phyloP scores from a whole-genome alignment of 2,888 invertebrate species.

The Drosophila neonasuta region DNA sequence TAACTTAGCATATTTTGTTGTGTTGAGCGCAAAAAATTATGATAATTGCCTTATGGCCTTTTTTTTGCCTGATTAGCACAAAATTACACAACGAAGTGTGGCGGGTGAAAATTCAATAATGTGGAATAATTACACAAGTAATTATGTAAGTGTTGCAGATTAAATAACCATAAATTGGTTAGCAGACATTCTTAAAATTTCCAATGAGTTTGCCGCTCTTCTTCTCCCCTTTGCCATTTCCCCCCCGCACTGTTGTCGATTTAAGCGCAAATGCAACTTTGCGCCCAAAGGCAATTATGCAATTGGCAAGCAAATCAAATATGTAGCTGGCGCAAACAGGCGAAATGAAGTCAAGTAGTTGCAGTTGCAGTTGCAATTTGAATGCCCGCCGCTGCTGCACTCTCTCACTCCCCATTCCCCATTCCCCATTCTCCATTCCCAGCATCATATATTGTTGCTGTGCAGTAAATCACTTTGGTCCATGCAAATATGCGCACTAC shows the following conservation, averaged over 20 bases:
- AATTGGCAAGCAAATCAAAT: conserved; percentile 63
- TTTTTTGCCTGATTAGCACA: conserved; percentile 40
- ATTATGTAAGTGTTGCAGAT: background rate
- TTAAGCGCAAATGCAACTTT: conserved; percentile 13
- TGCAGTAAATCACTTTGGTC: conserved; percentile 68
- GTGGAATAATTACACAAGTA: conserved; percentile 4
- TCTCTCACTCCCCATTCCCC: background rate
- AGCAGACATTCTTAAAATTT: background rate
- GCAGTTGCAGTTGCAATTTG: background rate
- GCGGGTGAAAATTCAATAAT: conserved; percentile 6
- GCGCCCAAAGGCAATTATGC: conserved; percentile 53
- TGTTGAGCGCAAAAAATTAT: conserved; percentile 45
- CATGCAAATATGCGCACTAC: conserved; percentile 68
- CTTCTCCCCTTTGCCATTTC: background rate
- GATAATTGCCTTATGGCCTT: conserved; percentile 51
- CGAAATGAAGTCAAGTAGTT: conserved; percentile 45
- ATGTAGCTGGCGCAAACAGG: conserved; percentile 51
- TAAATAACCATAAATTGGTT: background rate
- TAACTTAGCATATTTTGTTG: conserved; percentile 57
- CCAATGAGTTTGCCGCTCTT: no score
- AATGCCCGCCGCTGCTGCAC: no score
- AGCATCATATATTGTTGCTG: conserved; percentile 41
- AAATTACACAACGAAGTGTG: background rate
- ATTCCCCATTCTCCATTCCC: conserved; percentile 1
- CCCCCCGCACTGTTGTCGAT: conserved; percentile 6